phyloP scores from a whole-genome alignment of 2,797 vertebrate genomes.

The Pteronotus mesoamericanus region DNA sequence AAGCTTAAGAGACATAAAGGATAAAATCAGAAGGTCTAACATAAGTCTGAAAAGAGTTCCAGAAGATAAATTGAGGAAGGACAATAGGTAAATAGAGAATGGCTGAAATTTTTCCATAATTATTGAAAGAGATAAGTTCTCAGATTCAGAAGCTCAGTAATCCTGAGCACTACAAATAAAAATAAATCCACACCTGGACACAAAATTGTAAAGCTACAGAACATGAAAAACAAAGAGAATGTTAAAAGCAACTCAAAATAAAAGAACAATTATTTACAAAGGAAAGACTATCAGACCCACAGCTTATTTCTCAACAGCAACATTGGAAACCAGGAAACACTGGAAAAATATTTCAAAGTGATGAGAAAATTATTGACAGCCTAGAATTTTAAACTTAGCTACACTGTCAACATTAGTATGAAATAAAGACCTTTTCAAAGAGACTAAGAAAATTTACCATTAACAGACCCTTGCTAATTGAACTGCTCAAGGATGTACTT shows the following conservation, averaged over 20 bases:
- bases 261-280: conserved; percentile 26
- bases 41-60: conserved; percentile 23
- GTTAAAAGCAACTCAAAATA: conserved; percentile 15
- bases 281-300: neutral
- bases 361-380: conserved; percentile 24
- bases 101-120: conserved; percentile 3
- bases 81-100: conserved; percentile 4
- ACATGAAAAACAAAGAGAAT: conserved; percentile 39
- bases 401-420: conserved; percentile 21
- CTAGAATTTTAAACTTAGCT: conserved; percentile 37
- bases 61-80: neutral
- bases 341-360: conserved; percentile 39
- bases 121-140: neutral
- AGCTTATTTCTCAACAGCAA: conserved; percentile 18
- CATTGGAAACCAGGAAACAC: conserved; percentile 3
- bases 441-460: conserved; percentile 64
- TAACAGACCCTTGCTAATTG: conserved; percentile 65
- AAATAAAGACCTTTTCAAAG: conserved; percentile 51
- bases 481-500: conserved; percentile 65
- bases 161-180: conserved; percentile 45
- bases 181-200: conserved; percentile 25
- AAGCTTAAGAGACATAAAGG: neutral
- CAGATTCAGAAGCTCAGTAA: conserved; percentile 22
- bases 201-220: conserved; percentile 32
- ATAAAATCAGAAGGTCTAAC: neutral